Base-by-base conservation (phyloP, 2,797 vertebrate species). In the Caiman crocodilus region DNA sequence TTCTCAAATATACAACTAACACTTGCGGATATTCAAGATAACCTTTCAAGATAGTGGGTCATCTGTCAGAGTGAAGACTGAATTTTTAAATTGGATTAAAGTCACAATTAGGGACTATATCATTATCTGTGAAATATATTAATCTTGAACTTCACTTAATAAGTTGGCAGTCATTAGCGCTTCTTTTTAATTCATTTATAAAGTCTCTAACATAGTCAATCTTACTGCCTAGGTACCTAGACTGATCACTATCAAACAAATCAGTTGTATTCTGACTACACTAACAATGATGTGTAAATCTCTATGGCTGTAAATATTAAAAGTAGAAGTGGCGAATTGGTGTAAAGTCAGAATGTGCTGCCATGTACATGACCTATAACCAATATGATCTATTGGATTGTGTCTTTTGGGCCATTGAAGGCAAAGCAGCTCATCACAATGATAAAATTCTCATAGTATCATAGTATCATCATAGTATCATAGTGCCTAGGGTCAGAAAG, bases 341-440 rank as follows among this genome's bases (percentile, higher is more conserved):
- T 80, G 85, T 50, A 50, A 50, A 50, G 42, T 50, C 42, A 50
- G 42, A 50, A 50, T 50, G 42, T 50, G 87, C 57, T 85, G 82
- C 82, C 79, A 42, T 26, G 63, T 20, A 75, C n/a, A 42, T 1
- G 3, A n/a, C 3, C 1, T 67, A 32, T 16, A 18, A 67, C 32
- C n/a, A 30, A 18, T 18, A 30, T 67, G 64, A 30, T n/a, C 64
- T 67, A 10, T 30, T 15, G n/a, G 64, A 67, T 30, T 67, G 16
- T 67, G 20, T 30, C n/a, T 67, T 84, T 83, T 90, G 57, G 82
- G 63, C n/a, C 61, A 85, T 73, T 79, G 76, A 87, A 91, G 61
- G 82, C 59, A 88, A 94, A 94, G 88, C 16, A 90, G 95, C 91
- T 92, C 90, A 89, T 84, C 80, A 76, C 6, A 76, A 84, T 59